These are phyloP conservation scores for Alauda arvensis DNA, from an alignment of 2,797 vertebrate species.

Conservation along the genomic window DNA sequence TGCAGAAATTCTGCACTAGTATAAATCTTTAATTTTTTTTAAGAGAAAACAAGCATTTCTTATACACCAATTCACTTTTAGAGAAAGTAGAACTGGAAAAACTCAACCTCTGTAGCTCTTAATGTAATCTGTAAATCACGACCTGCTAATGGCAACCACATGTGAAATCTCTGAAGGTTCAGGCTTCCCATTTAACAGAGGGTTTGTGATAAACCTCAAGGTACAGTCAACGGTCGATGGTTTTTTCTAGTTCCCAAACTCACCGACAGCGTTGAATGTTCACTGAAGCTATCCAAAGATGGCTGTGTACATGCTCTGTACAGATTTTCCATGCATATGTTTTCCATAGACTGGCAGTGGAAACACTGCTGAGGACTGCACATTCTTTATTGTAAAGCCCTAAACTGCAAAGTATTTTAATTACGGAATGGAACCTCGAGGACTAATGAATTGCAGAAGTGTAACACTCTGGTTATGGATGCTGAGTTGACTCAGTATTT, in stretches of 20 bases:
- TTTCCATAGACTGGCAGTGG: conserved; percentile 46
- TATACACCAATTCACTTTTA: conserved; percentile 5
- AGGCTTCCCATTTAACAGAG: conserved; percentile 15
- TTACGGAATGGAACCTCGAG: conserved; percentile 47
- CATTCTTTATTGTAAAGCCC: conserved; percentile 54
- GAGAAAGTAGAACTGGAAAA: conserved; percentile 34
- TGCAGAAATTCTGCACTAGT: not conserved
- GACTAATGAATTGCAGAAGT: conserved; percentile 49
- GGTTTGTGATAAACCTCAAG: conserved; percentile 82
- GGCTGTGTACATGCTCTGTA: not conserved
- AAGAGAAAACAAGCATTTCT: conserved; percentile 26
- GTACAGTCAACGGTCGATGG: conserved; percentile 99
- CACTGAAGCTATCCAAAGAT: conserved; percentile 78
- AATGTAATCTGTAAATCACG: conserved; percentile 35
- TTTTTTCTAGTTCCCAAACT: conserved; percentile 93
- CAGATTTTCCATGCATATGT: conserved; percentile 32
- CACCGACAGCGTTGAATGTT: conserved; percentile 99
- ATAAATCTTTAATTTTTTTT: not conserved
- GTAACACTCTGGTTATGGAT: conserved; percentile 6
- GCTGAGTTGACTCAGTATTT: conserved; percentile 7
- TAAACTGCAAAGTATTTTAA: conserved; percentile 57
- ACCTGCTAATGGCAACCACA: conserved; percentile 42
- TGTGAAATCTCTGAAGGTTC: conserved; percentile 23
- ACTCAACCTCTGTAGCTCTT: conserved; percentile 35
- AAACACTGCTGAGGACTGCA: conserved; percentile 51